Base-by-base conservation (phyloP, 2,888 invertebrate genomes). In the Saturnia japonica region DNA sequence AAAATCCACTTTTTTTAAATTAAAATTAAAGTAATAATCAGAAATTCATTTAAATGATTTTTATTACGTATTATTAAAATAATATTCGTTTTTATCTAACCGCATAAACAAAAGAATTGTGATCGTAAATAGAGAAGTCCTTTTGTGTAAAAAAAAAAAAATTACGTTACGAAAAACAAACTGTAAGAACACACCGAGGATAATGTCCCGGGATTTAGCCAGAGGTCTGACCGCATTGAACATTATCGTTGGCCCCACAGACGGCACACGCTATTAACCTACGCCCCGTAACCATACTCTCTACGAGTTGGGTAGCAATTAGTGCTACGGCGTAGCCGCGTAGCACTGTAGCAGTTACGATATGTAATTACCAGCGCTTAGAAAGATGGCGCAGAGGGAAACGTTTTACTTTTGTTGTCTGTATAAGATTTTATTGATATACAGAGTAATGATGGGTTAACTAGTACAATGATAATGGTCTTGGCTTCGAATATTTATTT, bases 281-380 rank as follows among this genome's bases (percentile, higher is more conserved):
- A 87, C 86, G 86, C 87, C 88, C 88, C 89, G 89, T 87, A 84
- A 82, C 84, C 80, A 77, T 74, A 72, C 82, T 79, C 80, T 85
- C 89, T 91, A 90, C 88, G 88, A 88, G 85, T 82, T 89, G 90
- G 90, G 91, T 91, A 91, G 93, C 90, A 91, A 93, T 93, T 93
- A 92, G 89, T 85, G 91, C 89, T 91, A 90, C 88, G 88, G 73
- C 84, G 86, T 87, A 60, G 57, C 57, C 57, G 57, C 79, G 78
- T 82, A 81, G 80, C 78, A 72, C 73, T 72, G 73, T 68, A 70
- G 76, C 68, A 70, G 80, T 80, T 82, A 84, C 82, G 85, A 89
- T 89, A 89, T 87, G 87, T 90, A 91, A 91, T 91, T 90, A 89
- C 86, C 84, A 81, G 78, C 85, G 87, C 82, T 88, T 89, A 86